Evolutionary conservation across 1,140 invertebrate genomes (phyloP).

Genomic region (Coelopa frigida): DNA sequence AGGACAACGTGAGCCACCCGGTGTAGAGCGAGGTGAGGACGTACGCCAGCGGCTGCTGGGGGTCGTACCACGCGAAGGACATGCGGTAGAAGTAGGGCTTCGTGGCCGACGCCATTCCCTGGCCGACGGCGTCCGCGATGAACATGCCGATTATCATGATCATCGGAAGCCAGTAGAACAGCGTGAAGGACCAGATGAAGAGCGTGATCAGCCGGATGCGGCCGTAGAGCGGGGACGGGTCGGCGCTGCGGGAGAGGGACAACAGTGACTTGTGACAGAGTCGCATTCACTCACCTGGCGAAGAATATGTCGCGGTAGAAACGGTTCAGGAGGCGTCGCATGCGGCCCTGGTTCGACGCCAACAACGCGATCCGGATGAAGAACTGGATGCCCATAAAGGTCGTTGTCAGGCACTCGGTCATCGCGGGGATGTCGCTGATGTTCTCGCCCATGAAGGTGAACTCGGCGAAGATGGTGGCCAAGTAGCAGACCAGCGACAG

Average conservation of each 20-base stretch:
- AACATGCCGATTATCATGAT: background rate
- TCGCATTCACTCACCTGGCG: background rate
- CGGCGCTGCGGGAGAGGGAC: too few species aligned
- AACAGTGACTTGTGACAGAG: too few species aligned
- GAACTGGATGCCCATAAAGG: conserved; percentile 10
- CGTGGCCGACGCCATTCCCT: background rate
- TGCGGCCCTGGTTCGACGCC: background rate
- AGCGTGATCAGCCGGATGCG: too few species aligned
- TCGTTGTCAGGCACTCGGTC: conserved; percentile 8
- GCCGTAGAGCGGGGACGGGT: too few species aligned
- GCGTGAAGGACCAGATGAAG: background rate
- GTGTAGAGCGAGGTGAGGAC: conserved; percentile 9
- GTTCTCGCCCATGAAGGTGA: conserved; percentile 4
- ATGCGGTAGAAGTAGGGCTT: conserved; percentile 12
- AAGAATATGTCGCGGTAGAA: conserved; percentile 10
- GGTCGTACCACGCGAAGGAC: conserved; percentile 11
- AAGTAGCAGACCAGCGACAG: background rate
- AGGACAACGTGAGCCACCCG: conserved; percentile 4
- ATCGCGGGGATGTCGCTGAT: background rate
- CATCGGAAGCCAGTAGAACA: conserved; percentile 6
- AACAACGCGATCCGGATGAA: conserved; percentile 5
- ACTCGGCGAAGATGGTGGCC: background rate
- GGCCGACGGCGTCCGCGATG: background rate
- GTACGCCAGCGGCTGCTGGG: conserved; percentile 6
- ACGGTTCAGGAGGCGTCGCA: background rate